Base-by-base conservation (phyloP, 92 coral and sea anemone species). In the Palythoa caribaeorum region DNA sequence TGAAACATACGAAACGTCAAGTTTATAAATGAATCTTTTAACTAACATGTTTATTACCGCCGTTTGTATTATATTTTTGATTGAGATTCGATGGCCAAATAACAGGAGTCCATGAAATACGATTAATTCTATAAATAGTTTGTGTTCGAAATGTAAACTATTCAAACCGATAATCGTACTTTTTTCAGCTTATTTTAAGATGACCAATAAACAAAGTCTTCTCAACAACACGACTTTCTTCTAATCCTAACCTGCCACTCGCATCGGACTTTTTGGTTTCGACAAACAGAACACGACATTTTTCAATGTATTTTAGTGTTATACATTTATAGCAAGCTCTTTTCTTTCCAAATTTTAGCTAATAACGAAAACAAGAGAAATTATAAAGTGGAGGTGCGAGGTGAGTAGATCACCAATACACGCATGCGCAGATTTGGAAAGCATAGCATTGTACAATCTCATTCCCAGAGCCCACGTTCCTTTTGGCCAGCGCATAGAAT, bases 341-440 rank as follows among this genome's bases (percentile, higher is more conserved):
- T 76, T 76, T 76, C 10, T 51, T 54, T 76, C 59, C 20, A 35
- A 76, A 50, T 76, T 76, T 12, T 76, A 76, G 80, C 20, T 9
- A 36, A 6, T 51, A 47, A 19, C 38, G 80, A 76, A 76, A 76
- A 76, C 80, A 76, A 76, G 80, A 76, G 80, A 76, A 52, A 76
- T 54, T 76, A 51, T 51, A 76, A 76, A 6, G 62, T 76, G 63
- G 80, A 76, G 48, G 62, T 51, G 15, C 80, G 80, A 76, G 80
- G 80, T 76, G 80, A 76, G 80, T 76, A 51, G 13, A 39, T 51
- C 39, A 21, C 80, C 17, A 17, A 2, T 21, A n/a, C 62, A 76
- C 36, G 80, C 80, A 76, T 76, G 80, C 17, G 80, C 80, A 76
- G 80, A 76, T 50, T 76, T 8, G 48, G 80, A 76, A n/a, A 76